Evolutionary conservation across 2,888 invertebrate species (phyloP).

Genomic region (Anthophora plumipes): DNA sequence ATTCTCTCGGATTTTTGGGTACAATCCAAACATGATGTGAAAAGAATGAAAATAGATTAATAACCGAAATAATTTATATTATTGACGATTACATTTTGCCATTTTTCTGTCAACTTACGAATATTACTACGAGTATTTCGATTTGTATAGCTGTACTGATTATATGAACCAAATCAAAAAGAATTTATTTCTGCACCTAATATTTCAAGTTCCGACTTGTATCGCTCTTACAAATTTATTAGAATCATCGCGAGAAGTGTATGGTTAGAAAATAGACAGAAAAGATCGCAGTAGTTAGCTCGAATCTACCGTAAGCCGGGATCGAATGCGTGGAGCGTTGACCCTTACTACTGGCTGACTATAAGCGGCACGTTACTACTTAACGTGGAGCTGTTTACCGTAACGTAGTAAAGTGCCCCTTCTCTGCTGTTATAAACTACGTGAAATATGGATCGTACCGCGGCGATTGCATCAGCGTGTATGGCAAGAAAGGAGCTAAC

Average conservation of each 20-base stretch:
- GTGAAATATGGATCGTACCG: conserved; percentile 76
- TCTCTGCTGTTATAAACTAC: conserved; percentile 77
- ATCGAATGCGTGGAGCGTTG: conserved; percentile 66
- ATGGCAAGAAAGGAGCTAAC: conserved; percentile 74
- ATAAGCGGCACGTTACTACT: conserved; percentile 72
- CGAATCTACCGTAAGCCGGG: conserved; percentile 18
- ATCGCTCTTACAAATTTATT: background rate
- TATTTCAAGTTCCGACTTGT: background rate
- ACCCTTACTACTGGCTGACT: conserved; percentile 68
- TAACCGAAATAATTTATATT: too few species aligned
- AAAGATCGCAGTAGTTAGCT: conserved; percentile 16
- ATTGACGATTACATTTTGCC: too few species aligned
- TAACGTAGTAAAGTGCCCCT: conserved; percentile 72
- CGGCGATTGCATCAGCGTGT: conserved; percentile 76
- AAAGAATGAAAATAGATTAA: too few species aligned
- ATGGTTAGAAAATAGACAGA: background rate
- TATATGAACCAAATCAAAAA: too few species aligned
- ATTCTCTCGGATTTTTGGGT: too few species aligned
- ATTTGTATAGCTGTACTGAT: too few species aligned
- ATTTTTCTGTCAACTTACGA: too few species aligned
- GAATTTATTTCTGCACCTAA: too few species aligned
- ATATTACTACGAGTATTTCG: too few species aligned
- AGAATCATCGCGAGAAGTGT: background rate
- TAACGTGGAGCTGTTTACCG: conserved; percentile 77
- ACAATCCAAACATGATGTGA: too few species aligned